Base-by-base conservation (phyloP, 1,140 invertebrate genomes). In the Bombus sibiricus region DNA sequence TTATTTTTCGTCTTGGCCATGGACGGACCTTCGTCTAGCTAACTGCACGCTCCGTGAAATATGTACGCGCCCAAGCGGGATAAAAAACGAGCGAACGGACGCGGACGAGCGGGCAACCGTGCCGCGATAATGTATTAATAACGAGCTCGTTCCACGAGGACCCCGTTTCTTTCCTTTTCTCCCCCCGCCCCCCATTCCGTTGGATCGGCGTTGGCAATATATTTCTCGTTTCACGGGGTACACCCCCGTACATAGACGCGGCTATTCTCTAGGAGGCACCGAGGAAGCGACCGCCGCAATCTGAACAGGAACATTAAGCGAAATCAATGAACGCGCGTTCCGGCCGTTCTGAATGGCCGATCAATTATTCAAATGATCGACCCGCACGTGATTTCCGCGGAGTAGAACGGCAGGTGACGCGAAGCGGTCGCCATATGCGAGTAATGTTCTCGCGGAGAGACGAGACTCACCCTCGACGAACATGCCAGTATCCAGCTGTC, bases 351-450 rank as follows among this genome's bases (percentile, higher is more conserved):
- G 71, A 90, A 82, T 82, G 75, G 47, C 43, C 83, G 89, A 88
- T 90, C 86, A 85, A 80, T 90, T 90, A 90, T 90, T 90, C 89
- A 90, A 90, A 90, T 81, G 88, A 90, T 88, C 89, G 78, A 69
- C 12, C 37, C 47, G 80, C n/a, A 81, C 88, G 86, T 80, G 88
- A 90, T 86, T 83, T 64, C 81, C 82, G 73, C 69, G 75, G 74
- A 78, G 47, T 72, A 72, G 72, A 41, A 78, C 71, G 64, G 39
- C 88, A 84, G 86, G 82, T 84, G 86, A 82, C 82, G 69, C 82
- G 69, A 74, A 79, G 28, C 75, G 47, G 25, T 43, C 43, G 68
- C 59, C 86, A 73, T 76, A 72, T 85, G 89, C 81, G 25, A 69
- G 39, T 89, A 89, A 90, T 88, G 86, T 86, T 43, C 69, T n/a